Conservation (phyloP, 2,797 vertebrate genomes). For the Poliocrania exsul region DNA sequence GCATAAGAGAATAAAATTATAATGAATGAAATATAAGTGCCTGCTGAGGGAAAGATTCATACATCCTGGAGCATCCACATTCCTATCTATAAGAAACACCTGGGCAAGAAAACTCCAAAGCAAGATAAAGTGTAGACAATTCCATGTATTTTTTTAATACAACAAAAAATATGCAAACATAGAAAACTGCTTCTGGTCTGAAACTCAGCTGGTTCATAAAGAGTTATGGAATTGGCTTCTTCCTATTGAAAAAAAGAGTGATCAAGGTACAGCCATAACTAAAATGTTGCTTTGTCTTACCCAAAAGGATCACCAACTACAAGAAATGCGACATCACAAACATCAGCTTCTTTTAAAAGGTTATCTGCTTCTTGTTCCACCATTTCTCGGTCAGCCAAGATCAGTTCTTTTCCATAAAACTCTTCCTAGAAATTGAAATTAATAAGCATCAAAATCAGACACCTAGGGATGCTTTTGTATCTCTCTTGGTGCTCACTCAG, state of each 20-base stretch:
- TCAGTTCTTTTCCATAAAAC: constrained; percentile 89
- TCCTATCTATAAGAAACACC: not conserved
- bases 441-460: constrained; percentile 15
- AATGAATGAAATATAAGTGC: not conserved
- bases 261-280: not conserved
- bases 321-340: constrained; percentile 89
- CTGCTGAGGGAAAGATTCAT: not conserved
- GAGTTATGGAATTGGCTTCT: not conserved
- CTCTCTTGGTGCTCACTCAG: not conserved
- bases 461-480: not conserved
- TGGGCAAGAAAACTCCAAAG: not conserved
- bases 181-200: not conserved
- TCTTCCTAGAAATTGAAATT: constrained; percentile 84
- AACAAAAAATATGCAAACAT: not conserved
- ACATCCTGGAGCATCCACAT: not conserved
- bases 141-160: not conserved
- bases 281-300: constrained; percentile 76
- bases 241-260: not conserved
- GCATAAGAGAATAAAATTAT: not conserved
- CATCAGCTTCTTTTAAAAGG: constrained; percentile 88
- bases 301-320: constrained; percentile 97
- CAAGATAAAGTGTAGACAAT: not conserved
- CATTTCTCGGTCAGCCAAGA: constrained; percentile 91
- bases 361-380: constrained; percentile 91
- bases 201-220: not conserved